Evolutionary conservation across 1,140 invertebrate species (phyloP).

Genomic region (Drosophila burlai): DNA sequence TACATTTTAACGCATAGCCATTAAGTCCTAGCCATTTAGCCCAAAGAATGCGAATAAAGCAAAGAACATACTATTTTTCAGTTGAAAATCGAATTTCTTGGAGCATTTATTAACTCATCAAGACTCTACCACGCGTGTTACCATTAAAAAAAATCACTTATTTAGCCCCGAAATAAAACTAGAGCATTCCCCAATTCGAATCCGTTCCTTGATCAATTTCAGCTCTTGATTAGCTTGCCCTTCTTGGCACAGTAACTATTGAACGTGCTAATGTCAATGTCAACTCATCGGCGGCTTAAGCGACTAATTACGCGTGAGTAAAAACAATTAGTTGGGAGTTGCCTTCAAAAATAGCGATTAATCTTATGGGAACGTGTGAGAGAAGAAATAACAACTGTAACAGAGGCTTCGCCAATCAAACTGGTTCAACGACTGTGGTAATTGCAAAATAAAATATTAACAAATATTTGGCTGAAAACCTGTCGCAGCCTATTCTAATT

Average conservation of each 20-base stretch:
- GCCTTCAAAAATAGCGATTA: constrained; percentile 26
- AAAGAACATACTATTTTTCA: background rate
- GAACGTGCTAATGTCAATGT: constrained; percentile 27
- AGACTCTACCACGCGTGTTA: background rate
- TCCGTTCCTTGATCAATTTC: constrained; percentile 1
- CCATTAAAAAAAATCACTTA: background rate
- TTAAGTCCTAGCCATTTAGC: constrained; percentile 12
- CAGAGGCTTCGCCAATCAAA: constrained; percentile 13
- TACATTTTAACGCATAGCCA: constrained; percentile 3
- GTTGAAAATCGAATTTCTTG: background rate
- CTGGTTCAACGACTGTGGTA: constrained; percentile 30
- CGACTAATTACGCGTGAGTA: constrained; percentile 27
- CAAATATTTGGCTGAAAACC: constrained; percentile 17
- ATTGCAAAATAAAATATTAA: constrained; percentile 6
- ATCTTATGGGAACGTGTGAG: constrained; percentile 32
- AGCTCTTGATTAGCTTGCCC: constrained; percentile 9
- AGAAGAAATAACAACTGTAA: background rate
- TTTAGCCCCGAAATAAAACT: constrained; percentile 10
- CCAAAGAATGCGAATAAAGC: constrained; percentile 39
- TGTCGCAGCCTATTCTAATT: constrained; percentile 13
- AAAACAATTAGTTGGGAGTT: constrained; percentile 32
- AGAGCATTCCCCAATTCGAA: background rate
- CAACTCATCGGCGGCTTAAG: constrained; percentile 13
- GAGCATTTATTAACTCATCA: background rate
- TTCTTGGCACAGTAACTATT: constrained; percentile 17